These are phyloP conservation scores for Cryptotis parvus DNA, from an alignment of 2,113 vertebrate species.

Conservation along the genomic window DNA sequence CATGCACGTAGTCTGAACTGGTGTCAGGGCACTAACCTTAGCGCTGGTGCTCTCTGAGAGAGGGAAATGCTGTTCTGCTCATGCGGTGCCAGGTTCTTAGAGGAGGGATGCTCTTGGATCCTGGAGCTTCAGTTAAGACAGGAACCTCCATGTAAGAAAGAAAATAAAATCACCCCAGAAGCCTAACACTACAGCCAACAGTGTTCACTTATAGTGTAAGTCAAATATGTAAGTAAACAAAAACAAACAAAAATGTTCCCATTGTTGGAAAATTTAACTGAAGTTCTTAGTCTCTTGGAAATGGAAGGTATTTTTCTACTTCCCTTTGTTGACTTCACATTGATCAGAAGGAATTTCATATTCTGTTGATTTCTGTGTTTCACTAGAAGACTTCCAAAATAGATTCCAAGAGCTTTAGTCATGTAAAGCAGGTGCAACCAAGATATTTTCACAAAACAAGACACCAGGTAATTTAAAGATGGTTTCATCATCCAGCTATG, in stretches of 20 bases:
- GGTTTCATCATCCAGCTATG: constrained; percentile 61
- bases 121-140: neutral
- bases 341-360: neutral
- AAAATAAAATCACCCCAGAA: constrained; percentile 27
- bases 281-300: neutral
- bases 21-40: constrained; percentile 1
- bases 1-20: constrained; percentile 58
- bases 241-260: too few species aligned
- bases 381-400: neutral
- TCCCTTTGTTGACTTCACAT: neutral
- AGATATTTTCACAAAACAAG: constrained; percentile 54
- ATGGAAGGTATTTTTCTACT: neutral
- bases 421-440: constrained; percentile 25
- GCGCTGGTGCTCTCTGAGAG: neutral
- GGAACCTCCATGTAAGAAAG: neutral
- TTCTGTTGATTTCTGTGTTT: constrained; percentile 47
- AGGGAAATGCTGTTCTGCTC: neutral
- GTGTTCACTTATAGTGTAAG: neutral
- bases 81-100: neutral
- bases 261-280: neutral
- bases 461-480: constrained; percentile 59
- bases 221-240: neutral
- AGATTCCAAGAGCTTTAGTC: constrained; percentile 13
- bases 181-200: neutral
- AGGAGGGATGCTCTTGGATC: constrained; percentile 25